Evolutionary conservation across 2,797 vertebrate species (phyloP), one percentile per base, ranked within the genome.

Genomic region (Mastacembelus armatus): DNA sequence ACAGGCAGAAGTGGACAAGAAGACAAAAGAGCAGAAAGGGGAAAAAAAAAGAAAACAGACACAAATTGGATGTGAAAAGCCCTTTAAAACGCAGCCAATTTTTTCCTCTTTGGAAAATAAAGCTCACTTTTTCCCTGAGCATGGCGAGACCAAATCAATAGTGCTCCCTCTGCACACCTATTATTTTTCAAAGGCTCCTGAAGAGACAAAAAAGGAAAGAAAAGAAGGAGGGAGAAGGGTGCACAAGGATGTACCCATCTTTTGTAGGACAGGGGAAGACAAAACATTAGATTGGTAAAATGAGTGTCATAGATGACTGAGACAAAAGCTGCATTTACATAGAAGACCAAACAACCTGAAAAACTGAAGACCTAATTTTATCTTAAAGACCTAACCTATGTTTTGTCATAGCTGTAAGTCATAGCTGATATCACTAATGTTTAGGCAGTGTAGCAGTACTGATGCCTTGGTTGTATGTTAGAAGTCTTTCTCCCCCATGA

Each of bases 151-250:
- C 72, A 78, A 86, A 91, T 92, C 89, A 89, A 91, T 91, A 90
- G 72, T 14, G n/a, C 61, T 86, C 81, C 85, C 82, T 79, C 73
- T 60, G 77, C 75, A 80, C 66, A 68, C 61, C 80, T 85, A 86
- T 89, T 90, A 87, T 89, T 89, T 84, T 89, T 90, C 83, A 90
- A 91, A 89, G 84, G 69, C 76, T 85, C 67, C 70, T 33, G 66
- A 61, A n/a, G n/a, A n/a, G n/a, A n/a, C n/a, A n/a, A 24, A 88
- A 74, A 49, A 80, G 48, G 44, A 67, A 36, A 29, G 45, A 4
- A 36, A 42, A 36, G 59, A 29, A 9, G 18, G 51, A 47, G 38
- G 63, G 43, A 36, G 61, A 29, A 19, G 24, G 48, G 16, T 24
- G 26, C 2, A 21, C 2, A 3, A 43, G 55, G 19, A 74, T 51